Conservation (phyloP, 2,113 vertebrate genomes). For the Elanoides forficatus region DNA sequence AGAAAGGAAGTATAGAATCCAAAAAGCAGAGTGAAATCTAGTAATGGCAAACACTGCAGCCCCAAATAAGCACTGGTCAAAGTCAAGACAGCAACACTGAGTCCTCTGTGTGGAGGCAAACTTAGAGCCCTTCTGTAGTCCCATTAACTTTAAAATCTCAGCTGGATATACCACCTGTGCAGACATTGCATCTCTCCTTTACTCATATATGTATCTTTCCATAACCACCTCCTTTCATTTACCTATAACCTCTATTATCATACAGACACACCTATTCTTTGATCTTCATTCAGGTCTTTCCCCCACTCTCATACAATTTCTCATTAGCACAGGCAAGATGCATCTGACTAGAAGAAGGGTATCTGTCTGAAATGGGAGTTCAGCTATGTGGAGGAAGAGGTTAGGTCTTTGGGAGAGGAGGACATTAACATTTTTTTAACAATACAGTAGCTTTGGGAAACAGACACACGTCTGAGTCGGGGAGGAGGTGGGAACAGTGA, state of each 20-base stretch:
- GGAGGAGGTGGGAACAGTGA: constrained; percentile 17
- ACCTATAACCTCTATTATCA: constrained; percentile 54
- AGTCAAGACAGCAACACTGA: neutral
- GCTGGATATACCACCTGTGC: constrained; percentile 10
- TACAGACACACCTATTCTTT: constrained; percentile 53
- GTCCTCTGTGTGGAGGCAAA: neutral
- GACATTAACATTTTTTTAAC: constrained; percentile 26
- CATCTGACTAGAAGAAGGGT: neutral
- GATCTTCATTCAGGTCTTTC: constrained; percentile 52
- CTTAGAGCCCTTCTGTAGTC: neutral
- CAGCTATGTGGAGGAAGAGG: neutral
- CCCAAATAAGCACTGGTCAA: neutral
- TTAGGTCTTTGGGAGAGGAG: neutral
- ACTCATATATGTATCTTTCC: constrained; percentile 7
- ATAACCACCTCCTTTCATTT: constrained; percentile 53
- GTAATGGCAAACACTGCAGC: neutral
- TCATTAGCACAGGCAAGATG: constrained; percentile 5
- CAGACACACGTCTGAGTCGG: neutral
- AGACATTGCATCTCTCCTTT: neutral
- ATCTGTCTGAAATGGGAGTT: neutral
- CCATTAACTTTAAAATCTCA: neutral
- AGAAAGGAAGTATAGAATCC: neutral
- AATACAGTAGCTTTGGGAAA: constrained; percentile 21
- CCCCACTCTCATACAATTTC: neutral
- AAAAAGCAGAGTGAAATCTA: neutral